Evolutionary conservation across 2,797 vertebrate genomes (phyloP).

Genomic region (Anguilla marmorata): DNA sequence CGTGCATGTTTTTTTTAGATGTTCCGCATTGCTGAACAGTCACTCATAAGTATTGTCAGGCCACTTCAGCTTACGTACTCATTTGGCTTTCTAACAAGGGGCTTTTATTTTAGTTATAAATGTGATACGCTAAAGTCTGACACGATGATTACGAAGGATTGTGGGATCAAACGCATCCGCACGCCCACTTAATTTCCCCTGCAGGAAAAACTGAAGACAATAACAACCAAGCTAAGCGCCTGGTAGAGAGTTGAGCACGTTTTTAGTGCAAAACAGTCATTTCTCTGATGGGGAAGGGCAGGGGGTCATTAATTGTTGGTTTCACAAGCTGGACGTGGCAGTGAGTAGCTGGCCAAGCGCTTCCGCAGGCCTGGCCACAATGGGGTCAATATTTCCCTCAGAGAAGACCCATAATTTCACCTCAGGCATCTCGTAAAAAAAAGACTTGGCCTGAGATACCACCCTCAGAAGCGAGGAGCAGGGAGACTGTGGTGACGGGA

Average conservation of each 20-base stretch:
- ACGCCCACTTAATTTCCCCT: not conserved
- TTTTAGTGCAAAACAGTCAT: not conserved
- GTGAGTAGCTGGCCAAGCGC: not conserved
- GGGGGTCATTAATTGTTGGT: not conserved
- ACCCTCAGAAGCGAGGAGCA: not conserved
- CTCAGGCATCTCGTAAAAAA: conserved; percentile 10
- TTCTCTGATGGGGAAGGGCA: not conserved
- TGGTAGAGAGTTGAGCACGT: not conserved
- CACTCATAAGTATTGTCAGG: not conserved
- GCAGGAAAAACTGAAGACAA: not conserved
- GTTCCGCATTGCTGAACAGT: not conserved
- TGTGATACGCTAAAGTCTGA: not conserved
- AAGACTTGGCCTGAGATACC: not conserved
- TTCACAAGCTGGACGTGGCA: not conserved
- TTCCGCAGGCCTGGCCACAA: not conserved
- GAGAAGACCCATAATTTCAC: not conserved
- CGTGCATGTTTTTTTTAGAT: not conserved
- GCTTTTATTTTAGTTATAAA: not conserved
- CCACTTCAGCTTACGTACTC: not conserved
- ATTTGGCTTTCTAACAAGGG: not conserved
- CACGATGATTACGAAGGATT: not conserved
- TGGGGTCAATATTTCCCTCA: not conserved
- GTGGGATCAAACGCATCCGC: not conserved
- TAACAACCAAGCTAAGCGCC: not conserved
- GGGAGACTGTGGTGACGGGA: not conserved